phyloP scores from a whole-genome alignment of 1,140 invertebrate species.

The Drosophila subobscura region DNA sequence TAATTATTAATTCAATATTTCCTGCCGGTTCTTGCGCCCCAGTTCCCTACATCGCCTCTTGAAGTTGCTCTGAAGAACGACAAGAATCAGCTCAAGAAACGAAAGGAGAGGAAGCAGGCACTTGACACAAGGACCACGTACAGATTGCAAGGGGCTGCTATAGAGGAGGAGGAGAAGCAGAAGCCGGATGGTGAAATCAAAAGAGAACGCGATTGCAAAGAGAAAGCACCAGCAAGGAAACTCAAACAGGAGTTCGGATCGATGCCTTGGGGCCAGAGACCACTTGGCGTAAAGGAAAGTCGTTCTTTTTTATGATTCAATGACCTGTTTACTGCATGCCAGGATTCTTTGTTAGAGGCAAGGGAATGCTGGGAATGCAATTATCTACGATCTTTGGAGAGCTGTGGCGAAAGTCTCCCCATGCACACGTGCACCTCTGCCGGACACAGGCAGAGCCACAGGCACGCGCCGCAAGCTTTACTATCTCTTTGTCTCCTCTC shows the following conservation, averaged over 20 bases:
- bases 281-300: conserved; percentile 14
- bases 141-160: conserved; percentile 4
- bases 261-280: neutral
- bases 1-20: conserved; percentile 79
- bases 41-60: conserved; percentile 19
- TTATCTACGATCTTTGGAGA: too few relatives aligned
- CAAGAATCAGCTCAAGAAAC: too few relatives aligned
- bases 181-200: conserved; percentile 68
- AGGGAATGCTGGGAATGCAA: too few relatives aligned
- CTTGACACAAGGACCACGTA: conserved; percentile 65
- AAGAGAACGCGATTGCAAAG: conserved; percentile 61
- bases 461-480: conserved; percentile 37
- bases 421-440: neutral
- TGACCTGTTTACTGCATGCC: too few relatives aligned
- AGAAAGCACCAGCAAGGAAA: conserved; percentile 72
- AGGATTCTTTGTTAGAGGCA: too few relatives aligned
- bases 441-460: conserved; percentile 18
- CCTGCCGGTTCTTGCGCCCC: conserved; percentile 42
- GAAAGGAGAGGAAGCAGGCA: conserved; percentile 54
- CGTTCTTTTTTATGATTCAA: neutral
- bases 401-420: too few relatives aligned
- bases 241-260: neutral
- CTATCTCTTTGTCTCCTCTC: conserved; percentile 4
- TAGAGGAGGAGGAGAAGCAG: conserved; percentile 10
- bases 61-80: conserved; percentile 10